Conservation (phyloP, 2,797 vertebrate genomes). For the Pogoniulus pusillus region DNA sequence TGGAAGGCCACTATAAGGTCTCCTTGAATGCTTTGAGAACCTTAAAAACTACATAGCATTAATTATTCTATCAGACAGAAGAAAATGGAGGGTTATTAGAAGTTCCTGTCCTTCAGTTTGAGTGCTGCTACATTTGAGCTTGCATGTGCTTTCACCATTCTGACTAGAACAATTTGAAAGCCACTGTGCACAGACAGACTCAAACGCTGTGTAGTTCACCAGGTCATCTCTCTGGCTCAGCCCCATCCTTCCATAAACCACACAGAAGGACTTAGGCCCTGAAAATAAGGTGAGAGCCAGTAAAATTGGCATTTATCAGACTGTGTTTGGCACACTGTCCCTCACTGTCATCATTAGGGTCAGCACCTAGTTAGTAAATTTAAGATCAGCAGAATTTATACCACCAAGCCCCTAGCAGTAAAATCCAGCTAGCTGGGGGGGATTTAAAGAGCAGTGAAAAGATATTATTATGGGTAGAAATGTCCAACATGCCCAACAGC, state of each 20-base stretch:
- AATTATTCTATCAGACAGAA: background rate
- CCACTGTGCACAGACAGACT: background rate
- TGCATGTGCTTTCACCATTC: background rate
- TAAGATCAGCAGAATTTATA: background rate
- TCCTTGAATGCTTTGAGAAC: too few species aligned
- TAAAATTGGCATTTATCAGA: background rate
- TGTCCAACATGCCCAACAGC: background rate
- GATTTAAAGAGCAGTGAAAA: background rate
- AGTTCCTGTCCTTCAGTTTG: background rate
- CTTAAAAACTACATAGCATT: background rate
- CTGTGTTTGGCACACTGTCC: background rate
- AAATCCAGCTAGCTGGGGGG: background rate
- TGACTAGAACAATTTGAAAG: background rate
- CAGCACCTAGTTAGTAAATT: background rate
- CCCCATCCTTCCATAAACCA: background rate
- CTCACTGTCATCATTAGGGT: background rate
- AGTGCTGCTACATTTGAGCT: background rate
- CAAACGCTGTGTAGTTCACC: background rate
- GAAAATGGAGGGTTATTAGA: background rate
- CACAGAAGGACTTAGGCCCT: background rate
- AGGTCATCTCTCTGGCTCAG: background rate
- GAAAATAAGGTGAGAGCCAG: background rate
- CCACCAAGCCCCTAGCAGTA: background rate
- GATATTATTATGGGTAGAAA: background rate
- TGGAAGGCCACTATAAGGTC: too few species aligned